Evolutionary conservation across 1,140 invertebrate species (phyloP).

Genomic region (Heliconius hermathena): DNA sequence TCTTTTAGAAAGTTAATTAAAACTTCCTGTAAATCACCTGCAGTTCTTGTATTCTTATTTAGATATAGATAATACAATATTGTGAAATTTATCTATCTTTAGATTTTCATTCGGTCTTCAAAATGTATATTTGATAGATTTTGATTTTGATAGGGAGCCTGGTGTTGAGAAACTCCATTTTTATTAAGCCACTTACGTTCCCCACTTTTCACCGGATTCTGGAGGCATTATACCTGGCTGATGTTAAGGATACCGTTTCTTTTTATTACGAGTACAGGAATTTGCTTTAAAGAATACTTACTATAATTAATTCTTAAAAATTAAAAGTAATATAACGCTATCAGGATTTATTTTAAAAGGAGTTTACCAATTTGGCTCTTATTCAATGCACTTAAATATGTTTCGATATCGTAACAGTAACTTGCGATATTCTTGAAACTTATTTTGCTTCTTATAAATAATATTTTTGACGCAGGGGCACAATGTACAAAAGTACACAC

Average conservation of each 20-base stretch:
- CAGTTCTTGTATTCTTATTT: neutral
- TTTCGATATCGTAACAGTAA: neutral
- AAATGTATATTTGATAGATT: too few species aligned
- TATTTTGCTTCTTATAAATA: neutral
- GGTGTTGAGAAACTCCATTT: too few species aligned
- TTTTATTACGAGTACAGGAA: too few species aligned
- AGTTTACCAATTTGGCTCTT: conserved; percentile 3
- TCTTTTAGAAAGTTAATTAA: neutral
- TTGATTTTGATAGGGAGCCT: too few species aligned
- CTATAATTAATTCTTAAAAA: neutral
- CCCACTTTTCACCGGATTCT: too few species aligned
- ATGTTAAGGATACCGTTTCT: neutral
- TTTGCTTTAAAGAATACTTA: too few species aligned
- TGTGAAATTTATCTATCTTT: neutral
- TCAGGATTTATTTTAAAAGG: neutral
- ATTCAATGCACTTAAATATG: neutral
- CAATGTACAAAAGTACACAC: too few species aligned
- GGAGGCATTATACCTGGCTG: too few species aligned
- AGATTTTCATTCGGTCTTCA: neutral
- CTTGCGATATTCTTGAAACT: neutral
- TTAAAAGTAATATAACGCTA: neutral
- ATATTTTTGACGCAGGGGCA: too few species aligned
- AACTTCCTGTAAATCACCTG: neutral
- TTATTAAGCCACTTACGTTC: too few species aligned
- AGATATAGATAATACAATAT: neutral